These are phyloP conservation scores for Mechanitis messenoides DNA, from an alignment of 2,888 invertebrate species.

Conservation along the genomic window DNA sequence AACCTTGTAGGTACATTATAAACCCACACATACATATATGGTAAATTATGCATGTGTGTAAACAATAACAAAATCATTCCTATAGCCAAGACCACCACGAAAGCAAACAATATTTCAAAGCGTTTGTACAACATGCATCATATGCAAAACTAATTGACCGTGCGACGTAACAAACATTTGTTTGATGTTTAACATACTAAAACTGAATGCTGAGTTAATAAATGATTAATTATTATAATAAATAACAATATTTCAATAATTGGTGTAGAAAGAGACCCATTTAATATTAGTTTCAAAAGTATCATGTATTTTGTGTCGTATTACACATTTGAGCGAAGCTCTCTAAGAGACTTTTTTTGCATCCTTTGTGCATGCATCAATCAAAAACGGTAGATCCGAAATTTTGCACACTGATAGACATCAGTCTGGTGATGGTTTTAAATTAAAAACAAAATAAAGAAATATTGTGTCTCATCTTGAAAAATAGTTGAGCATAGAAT, in stretches of 20 bases:
- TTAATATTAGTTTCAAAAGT: too few relatives aligned
- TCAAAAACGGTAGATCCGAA: too few relatives aligned
- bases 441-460: too few relatives aligned
- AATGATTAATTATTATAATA: background rate
- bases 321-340: too few relatives aligned
- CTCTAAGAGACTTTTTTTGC: too few relatives aligned
- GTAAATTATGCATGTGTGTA: background rate
- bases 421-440: too few relatives aligned
- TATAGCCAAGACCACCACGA: conserved; percentile 7
- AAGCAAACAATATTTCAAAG: conserved; percentile 3
- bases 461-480: too few relatives aligned
- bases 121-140: conserved; percentile 5
- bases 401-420: too few relatives aligned
- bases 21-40: background rate
- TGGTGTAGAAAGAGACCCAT: background rate
- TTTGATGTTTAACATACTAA: background rate
- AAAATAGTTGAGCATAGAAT: too few relatives aligned
- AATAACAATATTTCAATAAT: background rate
- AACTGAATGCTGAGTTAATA: conserved; percentile 2
- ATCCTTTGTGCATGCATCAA: too few relatives aligned
- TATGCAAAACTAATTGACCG: conserved; percentile 12
- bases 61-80: conserved; percentile 2
- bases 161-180: background rate
- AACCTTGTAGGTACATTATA: conserved; percentile 10
- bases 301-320: too few relatives aligned